Evolutionary conservation across 1,140 invertebrate species (phyloP).

Genomic region (Thrips palmi): DNA sequence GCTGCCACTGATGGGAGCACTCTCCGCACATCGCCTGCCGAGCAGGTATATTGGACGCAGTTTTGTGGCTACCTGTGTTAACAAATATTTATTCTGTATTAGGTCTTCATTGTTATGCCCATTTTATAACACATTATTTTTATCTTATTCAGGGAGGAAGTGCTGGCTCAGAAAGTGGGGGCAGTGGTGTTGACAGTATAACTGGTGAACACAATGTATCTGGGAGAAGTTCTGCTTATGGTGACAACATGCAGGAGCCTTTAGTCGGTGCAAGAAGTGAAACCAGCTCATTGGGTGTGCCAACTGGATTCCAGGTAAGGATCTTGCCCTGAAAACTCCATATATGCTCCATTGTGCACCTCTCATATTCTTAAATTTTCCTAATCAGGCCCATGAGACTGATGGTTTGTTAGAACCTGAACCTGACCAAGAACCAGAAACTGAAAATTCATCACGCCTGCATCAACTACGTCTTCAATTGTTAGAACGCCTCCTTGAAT

Average conservation of each 20-base stretch:
- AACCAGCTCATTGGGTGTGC: constrained; percentile 32
- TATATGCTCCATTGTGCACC: not conserved
- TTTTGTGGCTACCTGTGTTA: not conserved
- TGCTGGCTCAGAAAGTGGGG: constrained; percentile 66
- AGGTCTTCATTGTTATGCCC: not conserved
- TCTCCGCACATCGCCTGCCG: constrained; percentile 71
- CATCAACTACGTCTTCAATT: constrained; percentile 46
- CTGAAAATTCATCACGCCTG: constrained; percentile 22
- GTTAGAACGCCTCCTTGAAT: constrained; percentile 42
- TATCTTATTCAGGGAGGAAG: constrained; percentile 36
- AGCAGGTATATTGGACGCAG: constrained; percentile 30
- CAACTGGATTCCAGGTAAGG: constrained; percentile 26
- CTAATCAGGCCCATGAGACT: constrained; percentile 18
- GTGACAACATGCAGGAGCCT: constrained; percentile 38
- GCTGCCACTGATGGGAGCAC: constrained; percentile 85
- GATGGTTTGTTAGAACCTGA: constrained; percentile 23
- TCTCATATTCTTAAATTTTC: constrained; percentile 8
- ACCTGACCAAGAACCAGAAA: constrained; percentile 24
- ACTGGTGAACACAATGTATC: constrained; percentile 70
- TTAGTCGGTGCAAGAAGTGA: constrained; percentile 28
- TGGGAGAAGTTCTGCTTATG: constrained; percentile 75
- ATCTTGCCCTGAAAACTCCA: too few relatives aligned
- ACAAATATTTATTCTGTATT: not conserved
- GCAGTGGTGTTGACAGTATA: constrained; percentile 77
- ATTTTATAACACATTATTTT: not conserved